A percentile compares a stretch with the other conserved stretches of the same genome.
Conservation (phyloP, 2,797 vertebrate species). For the Silurus aristotelis region DNA sequence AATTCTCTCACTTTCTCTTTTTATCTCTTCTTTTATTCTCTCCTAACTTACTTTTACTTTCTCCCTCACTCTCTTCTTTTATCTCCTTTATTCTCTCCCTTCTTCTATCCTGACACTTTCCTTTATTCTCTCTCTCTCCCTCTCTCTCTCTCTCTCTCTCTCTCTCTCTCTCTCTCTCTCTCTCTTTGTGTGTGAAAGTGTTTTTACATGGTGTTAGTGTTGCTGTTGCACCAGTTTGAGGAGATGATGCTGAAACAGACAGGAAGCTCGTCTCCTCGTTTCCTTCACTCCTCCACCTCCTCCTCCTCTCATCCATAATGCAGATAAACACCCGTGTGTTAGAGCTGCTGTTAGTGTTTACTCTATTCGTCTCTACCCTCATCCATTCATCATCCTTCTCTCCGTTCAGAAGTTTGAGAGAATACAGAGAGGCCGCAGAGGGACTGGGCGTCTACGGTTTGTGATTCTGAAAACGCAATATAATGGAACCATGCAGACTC, state of each 20-base stretch:
- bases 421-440: no score
- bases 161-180: not conserved
- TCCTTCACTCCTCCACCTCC: not conserved
- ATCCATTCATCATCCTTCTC: not conserved
- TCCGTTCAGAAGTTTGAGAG: not conserved
- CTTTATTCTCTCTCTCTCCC: not conserved
- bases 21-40: no score
- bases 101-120: not conserved
- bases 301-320: not conserved
- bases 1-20: not conserved
- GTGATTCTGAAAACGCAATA: no score
- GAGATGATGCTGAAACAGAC: slow-evolving; percentile 19
- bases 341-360: not conserved
- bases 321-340: not conserved
- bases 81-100: no score
- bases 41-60: no score
- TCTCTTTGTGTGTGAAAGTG: not conserved
- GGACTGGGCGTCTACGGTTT: no score
- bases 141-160: not conserved
- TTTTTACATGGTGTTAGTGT: not conserved
- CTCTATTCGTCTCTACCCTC: no score
- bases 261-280: not conserved
- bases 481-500: not conserved
- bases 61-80: no score
- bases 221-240: slow-evolving; percentile 39